phyloP scores from a whole-genome alignment of 2,797 vertebrate genomes.

The Lacerta viridis region DNA sequence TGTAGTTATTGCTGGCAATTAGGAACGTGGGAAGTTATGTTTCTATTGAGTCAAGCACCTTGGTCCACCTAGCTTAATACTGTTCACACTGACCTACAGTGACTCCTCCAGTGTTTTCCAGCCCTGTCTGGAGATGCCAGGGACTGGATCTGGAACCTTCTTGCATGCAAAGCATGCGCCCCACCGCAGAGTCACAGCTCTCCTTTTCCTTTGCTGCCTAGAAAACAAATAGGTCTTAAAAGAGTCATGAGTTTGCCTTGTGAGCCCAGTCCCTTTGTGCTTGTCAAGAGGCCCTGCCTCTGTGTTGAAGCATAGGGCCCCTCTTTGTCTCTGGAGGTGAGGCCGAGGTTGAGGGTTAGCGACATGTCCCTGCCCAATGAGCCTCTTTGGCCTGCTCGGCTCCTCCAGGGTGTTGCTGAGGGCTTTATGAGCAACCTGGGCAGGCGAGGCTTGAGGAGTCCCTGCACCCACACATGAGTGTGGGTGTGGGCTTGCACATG shows the following conservation, averaged over 20 bases:
- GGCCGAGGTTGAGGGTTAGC: neutral
- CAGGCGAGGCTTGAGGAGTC: conserved; percentile 11
- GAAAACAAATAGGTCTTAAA: conserved; percentile 4
- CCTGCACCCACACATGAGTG: conserved; percentile 30
- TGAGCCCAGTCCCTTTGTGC: neutral
- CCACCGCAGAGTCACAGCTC: neutral
- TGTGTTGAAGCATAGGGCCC: neutral
- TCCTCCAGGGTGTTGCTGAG: neutral
- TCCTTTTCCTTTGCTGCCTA: neutral
- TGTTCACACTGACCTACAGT: neutral
- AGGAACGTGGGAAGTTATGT: too few relatives aligned
- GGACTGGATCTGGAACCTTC: neutral
- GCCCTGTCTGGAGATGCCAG: neutral
- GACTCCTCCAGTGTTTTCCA: neutral
- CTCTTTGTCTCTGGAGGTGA: neutral
- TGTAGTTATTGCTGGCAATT: too few relatives aligned
- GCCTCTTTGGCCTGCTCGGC: conserved; percentile 12
- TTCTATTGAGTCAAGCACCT: too few relatives aligned
- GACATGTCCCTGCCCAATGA: neutral
- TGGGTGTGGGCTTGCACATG: conserved; percentile 29
- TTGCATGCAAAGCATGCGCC: neutral
- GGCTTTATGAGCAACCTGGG: neutral
- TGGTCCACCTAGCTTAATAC: too few relatives aligned
- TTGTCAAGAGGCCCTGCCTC: neutral
- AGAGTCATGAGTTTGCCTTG: conserved; percentile 15